These are phyloP conservation scores for Spondyliosoma cantharus DNA, from an alignment of 2,797 vertebrate genomes.

Conservation along the genomic window DNA sequence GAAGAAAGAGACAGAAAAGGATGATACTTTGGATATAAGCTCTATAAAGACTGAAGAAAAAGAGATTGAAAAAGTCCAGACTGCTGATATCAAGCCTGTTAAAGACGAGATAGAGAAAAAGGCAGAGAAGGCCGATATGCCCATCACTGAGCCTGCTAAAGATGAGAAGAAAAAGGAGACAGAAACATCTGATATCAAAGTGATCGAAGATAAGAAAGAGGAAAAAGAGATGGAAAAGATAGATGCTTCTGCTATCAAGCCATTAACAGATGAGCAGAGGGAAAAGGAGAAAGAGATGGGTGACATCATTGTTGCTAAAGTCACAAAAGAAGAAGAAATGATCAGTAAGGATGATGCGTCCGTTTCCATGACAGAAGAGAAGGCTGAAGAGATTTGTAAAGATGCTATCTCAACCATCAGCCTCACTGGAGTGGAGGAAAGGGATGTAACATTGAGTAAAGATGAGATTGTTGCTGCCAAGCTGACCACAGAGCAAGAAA, in stretches of 20 bases:
- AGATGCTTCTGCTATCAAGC: constrained; percentile 25
- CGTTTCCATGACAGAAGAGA: constrained; percentile 47
- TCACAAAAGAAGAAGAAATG: constrained; percentile 48
- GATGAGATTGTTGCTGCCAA: constrained; percentile 38
- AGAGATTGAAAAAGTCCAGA: constrained; percentile 41
- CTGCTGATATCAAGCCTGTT: constrained; percentile 70
- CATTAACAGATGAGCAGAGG: constrained; percentile 32
- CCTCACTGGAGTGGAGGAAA: constrained; percentile 27
- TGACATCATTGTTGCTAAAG: constrained; percentile 37
- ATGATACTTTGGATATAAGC: constrained; percentile 22
- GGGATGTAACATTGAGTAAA: constrained; percentile 41
- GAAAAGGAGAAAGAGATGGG: constrained; percentile 43
- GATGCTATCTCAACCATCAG: constrained; percentile 43
- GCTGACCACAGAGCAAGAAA: constrained; percentile 39
- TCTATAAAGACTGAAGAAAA: constrained; percentile 41
- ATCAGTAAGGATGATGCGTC: constrained; percentile 29
- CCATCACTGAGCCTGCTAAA: constrained; percentile 19
- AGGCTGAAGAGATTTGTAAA: constrained; percentile 35
- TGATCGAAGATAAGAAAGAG: constrained; percentile 41
- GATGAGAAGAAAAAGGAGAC: constrained; percentile 51
- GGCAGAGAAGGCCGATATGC: constrained; percentile 25
- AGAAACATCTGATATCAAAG: constrained; percentile 45
- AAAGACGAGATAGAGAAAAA: constrained; percentile 55
- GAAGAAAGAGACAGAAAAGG: constrained; percentile 60
- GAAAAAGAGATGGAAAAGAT: constrained; percentile 51